These are phyloP conservation scores for Serrognathus titanus DNA, from an alignment of 2,888 invertebrate genomes.

Conservation along the genomic window DNA sequence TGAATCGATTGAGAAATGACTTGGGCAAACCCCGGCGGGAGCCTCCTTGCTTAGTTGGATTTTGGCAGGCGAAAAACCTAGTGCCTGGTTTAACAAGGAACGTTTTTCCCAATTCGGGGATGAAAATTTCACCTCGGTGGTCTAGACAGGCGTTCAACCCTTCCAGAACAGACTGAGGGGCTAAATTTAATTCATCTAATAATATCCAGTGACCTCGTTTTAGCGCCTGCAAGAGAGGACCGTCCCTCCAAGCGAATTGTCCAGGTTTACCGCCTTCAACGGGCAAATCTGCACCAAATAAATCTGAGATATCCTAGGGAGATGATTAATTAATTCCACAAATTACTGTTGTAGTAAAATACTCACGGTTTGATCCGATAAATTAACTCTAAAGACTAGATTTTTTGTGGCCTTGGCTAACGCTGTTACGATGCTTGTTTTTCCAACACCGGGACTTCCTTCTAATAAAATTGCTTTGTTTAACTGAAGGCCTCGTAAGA, in stretches of 20 bases:
- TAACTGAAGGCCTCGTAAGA: conserved; percentile 85
- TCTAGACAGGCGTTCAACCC: conserved; percentile 98
- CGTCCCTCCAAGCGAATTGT: conserved; percentile 94
- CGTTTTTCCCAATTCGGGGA: conserved; percentile 88
- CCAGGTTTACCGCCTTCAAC: conserved; percentile 82
- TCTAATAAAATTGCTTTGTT: conserved; percentile 92
- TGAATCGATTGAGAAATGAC: conserved; percentile 96
- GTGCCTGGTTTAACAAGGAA: conserved; percentile 77
- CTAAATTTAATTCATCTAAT: conserved; percentile 95
- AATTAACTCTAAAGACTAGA: conserved; percentile 86
- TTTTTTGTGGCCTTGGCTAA: conserved; percentile 82
- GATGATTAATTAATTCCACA: not conserved
- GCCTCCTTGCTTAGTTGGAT: conserved; percentile 94
- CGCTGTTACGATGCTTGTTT: conserved; percentile 91
- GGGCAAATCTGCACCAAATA: conserved; percentile 97
- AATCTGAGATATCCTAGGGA: conserved; percentile 84
- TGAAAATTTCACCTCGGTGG: conserved; percentile 92
- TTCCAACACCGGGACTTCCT: conserved; percentile 97
- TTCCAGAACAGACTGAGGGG: conserved; percentile 97
- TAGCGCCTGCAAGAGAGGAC: conserved; percentile 89
- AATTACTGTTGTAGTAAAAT: not conserved
- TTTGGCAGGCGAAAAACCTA: conserved; percentile 95
- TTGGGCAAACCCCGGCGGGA: conserved; percentile 92
- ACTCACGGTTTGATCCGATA: conserved; percentile 95
- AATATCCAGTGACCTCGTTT: conserved; percentile 94